phyloP scores from a whole-genome alignment of 1,140 invertebrate genomes.

The Asbolus verrucosus region DNA sequence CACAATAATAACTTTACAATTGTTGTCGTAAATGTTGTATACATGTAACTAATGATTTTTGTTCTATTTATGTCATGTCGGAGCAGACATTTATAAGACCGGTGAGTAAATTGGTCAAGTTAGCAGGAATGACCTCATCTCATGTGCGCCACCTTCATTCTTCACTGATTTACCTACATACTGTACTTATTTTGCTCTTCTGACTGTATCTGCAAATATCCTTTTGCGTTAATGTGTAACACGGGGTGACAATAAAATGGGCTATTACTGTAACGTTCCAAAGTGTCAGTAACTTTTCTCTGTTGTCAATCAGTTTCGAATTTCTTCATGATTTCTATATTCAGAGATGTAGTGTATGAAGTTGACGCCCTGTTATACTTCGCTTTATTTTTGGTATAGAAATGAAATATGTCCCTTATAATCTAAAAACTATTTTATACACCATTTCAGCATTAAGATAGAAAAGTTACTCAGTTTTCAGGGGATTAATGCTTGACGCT shows the following conservation, averaged over 20 bases:
- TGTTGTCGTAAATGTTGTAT: conserved; percentile 30
- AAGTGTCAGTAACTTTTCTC: too few relatives aligned
- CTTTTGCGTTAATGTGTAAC: too few relatives aligned
- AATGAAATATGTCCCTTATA: background rate
- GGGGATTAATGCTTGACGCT: conserved; percentile 11
- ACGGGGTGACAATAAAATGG: too few relatives aligned
- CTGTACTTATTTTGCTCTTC: background rate
- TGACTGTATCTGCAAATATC: background rate
- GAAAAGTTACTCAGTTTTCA: background rate
- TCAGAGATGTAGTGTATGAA: too few relatives aligned
- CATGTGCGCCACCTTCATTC: conserved; percentile 12
- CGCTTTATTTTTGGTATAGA: conserved; percentile 9
- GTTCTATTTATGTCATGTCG: conserved; percentile 57
- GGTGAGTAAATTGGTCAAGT: conserved; percentile 58
- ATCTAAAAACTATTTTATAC: background rate
- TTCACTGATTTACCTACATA: conserved; percentile 28
- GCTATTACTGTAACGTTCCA: too few relatives aligned
- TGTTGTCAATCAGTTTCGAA: too few relatives aligned
- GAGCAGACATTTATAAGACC: conserved; percentile 60
- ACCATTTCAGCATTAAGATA: conserved; percentile 15
- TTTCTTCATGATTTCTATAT: too few relatives aligned
- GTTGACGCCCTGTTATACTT: background rate
- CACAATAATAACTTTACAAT: conserved; percentile 5
- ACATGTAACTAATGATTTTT: conserved; percentile 55
- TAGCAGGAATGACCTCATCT: conserved; percentile 30